Evolutionary conservation across 2,797 vertebrate species (phyloP).

Genomic region (Scyliorhinus canicula): DNA sequence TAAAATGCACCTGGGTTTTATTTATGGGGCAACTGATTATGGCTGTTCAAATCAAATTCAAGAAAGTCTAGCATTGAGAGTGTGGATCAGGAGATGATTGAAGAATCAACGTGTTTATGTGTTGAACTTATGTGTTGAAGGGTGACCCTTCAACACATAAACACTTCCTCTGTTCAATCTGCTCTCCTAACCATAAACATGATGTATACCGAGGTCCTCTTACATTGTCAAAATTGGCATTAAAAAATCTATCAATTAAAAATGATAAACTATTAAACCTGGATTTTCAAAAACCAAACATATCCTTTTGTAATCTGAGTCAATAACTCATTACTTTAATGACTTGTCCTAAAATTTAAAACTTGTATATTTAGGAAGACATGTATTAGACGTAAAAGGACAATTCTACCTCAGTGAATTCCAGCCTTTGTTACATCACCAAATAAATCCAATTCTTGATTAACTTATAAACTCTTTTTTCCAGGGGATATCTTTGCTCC

Average conservation of each 20-base stretch:
- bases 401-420: background rate
- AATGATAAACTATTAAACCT: background rate
- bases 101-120: background rate
- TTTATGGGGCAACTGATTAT: background rate
- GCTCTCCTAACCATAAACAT: background rate
- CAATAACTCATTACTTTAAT: background rate
- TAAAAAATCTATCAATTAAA: slow-evolving; percentile 20
- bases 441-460: background rate
- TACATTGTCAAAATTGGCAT: background rate
- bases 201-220: background rate
- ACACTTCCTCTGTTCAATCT: slow-evolving; percentile 14
- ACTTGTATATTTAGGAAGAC: background rate
- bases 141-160: slow-evolving; percentile 13
- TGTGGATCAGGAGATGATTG: background rate
- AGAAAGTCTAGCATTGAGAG: background rate
- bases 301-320: background rate
- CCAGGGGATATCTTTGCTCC: background rate
- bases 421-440: background rate
- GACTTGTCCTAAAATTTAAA: background rate
- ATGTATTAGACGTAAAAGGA: background rate
- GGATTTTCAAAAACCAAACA: background rate
- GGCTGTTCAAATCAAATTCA: slow-evolving; percentile 16
- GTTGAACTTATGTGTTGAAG: slow-evolving; percentile 11
- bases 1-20: background rate
- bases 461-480: background rate